These are phyloP conservation scores for Morpho deidamia DNA, from an alignment of 2,888 invertebrate species.

Conservation along the genomic window DNA sequence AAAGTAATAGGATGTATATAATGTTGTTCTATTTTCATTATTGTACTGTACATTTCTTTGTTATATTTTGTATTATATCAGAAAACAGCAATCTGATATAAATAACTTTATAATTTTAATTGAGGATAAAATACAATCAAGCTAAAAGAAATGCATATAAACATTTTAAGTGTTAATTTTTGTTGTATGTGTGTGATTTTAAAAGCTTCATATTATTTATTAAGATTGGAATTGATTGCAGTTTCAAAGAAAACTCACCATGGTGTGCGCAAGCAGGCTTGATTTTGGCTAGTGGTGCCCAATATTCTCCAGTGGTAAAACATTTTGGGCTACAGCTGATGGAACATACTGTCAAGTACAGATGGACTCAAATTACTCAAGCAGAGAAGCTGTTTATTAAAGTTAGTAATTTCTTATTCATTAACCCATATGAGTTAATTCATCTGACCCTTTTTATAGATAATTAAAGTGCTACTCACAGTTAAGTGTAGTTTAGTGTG, in stretches of 20 bases:
- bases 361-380: slow-evolving; percentile 93
- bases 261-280: slow-evolving; percentile 93
- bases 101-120: no score
- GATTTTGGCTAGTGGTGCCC: slow-evolving; percentile 84
- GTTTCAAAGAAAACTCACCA: slow-evolving; percentile 91
- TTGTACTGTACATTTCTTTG: no score
- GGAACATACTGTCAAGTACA: slow-evolving; percentile 95
- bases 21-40: no score
- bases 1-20: no score
- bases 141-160: no score
- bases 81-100: no score
- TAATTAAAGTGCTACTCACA: neutral
- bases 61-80: no score
- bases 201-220: neutral
- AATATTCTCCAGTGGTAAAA: slow-evolving; percentile 87
- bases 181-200: no score
- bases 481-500: no score
- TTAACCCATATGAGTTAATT: no score
- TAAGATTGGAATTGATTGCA: slow-evolving; percentile 32
- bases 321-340: slow-evolving; percentile 96
- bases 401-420: slow-evolving; percentile 50
- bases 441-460: neutral
- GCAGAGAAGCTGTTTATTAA: slow-evolving; percentile 94
- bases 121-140: no score
- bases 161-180: no score